These are phyloP conservation scores for Syndactyla subalaris DNA, from an alignment of 2,797 vertebrate species.

Conservation along the genomic window DNA sequence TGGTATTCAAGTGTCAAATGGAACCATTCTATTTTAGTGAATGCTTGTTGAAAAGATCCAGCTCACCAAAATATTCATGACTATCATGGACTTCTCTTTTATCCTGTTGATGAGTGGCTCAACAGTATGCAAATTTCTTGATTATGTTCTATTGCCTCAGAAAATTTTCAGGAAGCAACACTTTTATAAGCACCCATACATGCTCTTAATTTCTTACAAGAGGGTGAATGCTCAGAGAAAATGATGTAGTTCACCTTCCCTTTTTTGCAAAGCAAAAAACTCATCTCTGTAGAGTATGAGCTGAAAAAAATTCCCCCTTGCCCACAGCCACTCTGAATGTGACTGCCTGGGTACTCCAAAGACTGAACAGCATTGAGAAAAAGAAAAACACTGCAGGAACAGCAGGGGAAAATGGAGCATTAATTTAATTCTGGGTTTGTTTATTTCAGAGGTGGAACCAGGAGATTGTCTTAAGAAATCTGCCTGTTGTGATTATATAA, in stretches of 20 bases:
- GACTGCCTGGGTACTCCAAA: background rate
- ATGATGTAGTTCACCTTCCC: background rate
- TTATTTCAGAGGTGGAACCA: background rate
- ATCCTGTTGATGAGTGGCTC: background rate
- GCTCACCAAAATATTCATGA: background rate
- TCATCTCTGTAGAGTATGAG: background rate
- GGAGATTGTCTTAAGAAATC: background rate
- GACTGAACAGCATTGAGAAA: background rate
- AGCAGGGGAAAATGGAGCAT: fast-evolving
- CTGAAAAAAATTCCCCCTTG: background rate
- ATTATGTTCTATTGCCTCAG: background rate
- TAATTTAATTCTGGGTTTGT: background rate
- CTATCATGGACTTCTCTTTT: constrained; percentile 6
- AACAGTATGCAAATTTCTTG: background rate
- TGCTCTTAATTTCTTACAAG: background rate
- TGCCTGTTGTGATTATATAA: background rate
- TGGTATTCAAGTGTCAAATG: background rate
- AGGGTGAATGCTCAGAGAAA: background rate
- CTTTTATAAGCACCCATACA: background rate
- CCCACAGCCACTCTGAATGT: background rate
- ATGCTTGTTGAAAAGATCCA: background rate
- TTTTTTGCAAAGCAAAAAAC: background rate
- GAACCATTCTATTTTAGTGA: background rate
- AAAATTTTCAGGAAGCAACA: background rate
- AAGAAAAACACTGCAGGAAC: background rate